Evolutionary conservation across 2,113 vertebrate genomes (phyloP).

Genomic region (Podilymbus podiceps): DNA sequence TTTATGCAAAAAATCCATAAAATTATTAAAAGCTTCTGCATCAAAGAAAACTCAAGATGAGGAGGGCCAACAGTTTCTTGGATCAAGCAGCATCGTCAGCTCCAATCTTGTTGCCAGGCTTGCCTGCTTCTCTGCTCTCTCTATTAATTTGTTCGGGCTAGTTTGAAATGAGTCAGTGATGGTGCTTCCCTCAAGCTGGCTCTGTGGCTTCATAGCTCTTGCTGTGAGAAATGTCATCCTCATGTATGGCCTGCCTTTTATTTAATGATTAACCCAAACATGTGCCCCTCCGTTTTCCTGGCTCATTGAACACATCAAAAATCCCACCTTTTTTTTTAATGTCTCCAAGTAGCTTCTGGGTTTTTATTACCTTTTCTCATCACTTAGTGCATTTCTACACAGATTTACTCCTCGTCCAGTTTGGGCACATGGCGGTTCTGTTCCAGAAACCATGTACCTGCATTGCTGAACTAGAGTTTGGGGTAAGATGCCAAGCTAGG

Average conservation of each 20-base stretch:
- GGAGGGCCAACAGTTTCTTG: constrained; percentile 50
- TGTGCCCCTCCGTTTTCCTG: neutral
- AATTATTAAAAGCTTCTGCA: constrained; percentile 62
- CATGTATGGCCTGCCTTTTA: constrained; percentile 3
- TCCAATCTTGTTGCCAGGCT: constrained; percentile 17
- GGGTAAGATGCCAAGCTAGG: constrained; percentile 13
- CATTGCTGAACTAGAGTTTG: neutral
- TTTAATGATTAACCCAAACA: neutral
- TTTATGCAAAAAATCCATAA: constrained; percentile 54
- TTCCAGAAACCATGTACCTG: constrained; percentile 22
- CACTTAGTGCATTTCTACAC: neutral
- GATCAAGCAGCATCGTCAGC: constrained; percentile 1
- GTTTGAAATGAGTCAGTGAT: constrained; percentile 49
- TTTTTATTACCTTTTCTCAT: neutral
- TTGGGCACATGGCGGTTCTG: neutral
- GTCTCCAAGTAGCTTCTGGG: neutral
- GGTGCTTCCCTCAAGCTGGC: neutral
- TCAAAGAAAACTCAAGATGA: constrained; percentile 53
- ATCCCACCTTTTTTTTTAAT: neutral
- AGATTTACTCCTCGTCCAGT: neutral
- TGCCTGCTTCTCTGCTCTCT: constrained; percentile 35
- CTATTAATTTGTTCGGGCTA: constrained; percentile 40
- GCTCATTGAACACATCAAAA: neutral
- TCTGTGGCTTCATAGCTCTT: neutral
- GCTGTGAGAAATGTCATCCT: neutral